phyloP scores from a whole-genome alignment of 2,888 invertebrate genomes.

The Steinernema hermaphroditum region DNA sequence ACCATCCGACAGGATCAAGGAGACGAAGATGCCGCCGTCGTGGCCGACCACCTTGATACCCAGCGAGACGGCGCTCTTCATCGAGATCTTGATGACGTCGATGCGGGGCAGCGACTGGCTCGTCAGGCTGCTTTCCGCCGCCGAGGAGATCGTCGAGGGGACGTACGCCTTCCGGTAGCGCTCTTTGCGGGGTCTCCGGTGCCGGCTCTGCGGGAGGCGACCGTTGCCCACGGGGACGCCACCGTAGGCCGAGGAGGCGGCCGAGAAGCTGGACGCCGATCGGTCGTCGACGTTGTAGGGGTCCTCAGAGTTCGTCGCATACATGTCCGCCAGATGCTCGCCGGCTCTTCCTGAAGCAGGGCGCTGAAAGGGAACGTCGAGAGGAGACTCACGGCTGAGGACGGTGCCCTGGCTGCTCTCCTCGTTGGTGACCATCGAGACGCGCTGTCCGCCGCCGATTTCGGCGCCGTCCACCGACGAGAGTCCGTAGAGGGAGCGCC shows the following conservation, averaged over 20 bases:
- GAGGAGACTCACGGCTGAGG: conserved; percentile 1
- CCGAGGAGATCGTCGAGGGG: conserved; percentile 60
- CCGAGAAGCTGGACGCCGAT: conserved; percentile 21
- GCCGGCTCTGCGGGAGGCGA: conserved; percentile 25
- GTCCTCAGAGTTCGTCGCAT: conserved; percentile 53
- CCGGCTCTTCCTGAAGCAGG: conserved; percentile 54
- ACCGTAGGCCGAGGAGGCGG: conserved; percentile 14
- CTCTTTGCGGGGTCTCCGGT: conserved; percentile 48
- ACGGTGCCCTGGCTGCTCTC: conserved; percentile 35
- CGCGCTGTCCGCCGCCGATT: conserved; percentile 40
- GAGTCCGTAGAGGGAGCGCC: not conserved
- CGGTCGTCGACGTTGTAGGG: conserved; percentile 45
- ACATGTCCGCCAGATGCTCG: conserved; percentile 59
- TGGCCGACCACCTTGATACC: conserved; percentile 57
- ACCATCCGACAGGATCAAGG: conserved; percentile 50
- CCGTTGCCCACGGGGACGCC: conserved; percentile 30
- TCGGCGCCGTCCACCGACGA: conserved; percentile 34
- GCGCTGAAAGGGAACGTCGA: too few relatives aligned
- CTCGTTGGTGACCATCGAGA: conserved; percentile 41
- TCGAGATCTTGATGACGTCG: conserved; percentile 54
- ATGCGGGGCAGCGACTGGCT: conserved; percentile 55
- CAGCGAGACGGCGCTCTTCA: conserved; percentile 50
- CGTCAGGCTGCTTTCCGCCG: conserved; percentile 53
- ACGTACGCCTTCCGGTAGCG: conserved; percentile 56
- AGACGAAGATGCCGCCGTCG: conserved; percentile 59